phyloP scores from a whole-genome alignment of 2,888 invertebrate species.

The Amiota minor region DNA sequence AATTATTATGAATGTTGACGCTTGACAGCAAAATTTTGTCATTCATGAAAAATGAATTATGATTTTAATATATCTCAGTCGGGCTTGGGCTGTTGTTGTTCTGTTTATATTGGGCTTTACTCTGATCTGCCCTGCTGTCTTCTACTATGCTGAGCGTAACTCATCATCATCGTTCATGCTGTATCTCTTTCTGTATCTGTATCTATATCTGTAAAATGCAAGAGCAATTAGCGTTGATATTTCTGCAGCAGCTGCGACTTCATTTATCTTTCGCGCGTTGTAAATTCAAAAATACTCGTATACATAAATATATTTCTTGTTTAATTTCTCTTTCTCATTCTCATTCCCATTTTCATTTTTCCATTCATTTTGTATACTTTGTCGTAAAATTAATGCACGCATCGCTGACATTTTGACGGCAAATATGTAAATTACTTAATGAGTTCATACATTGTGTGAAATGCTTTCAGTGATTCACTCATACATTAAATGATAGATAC shows the following conservation, averaged over 20 bases:
- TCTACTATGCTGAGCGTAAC: not conserved
- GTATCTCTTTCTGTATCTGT: not conserved
- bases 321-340: too few relatives aligned
- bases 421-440: constrained; percentile 51
- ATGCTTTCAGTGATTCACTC: constrained; percentile 22
- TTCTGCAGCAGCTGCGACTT: constrained; percentile 65
- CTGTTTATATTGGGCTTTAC: not conserved
- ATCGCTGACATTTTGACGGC: constrained; percentile 50
- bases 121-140: too few relatives aligned
- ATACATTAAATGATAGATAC: constrained; percentile 18
- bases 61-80: constrained; percentile 45
- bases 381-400: constrained; percentile 37
- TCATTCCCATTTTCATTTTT: too few relatives aligned
- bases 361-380: not conserved
- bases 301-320: too few relatives aligned
- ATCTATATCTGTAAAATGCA: constrained; percentile 35
- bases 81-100: constrained; percentile 24
- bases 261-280: constrained; percentile 56
- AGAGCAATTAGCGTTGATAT: constrained; percentile 68
- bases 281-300: too few relatives aligned
- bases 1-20: constrained; percentile 33
- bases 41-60: constrained; percentile 52
- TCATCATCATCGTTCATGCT: not conserved
- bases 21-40: constrained; percentile 37
- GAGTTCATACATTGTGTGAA: constrained; percentile 39